Conservation (phyloP, 2,888 invertebrate species). For the Eristalis pertinax region DNA sequence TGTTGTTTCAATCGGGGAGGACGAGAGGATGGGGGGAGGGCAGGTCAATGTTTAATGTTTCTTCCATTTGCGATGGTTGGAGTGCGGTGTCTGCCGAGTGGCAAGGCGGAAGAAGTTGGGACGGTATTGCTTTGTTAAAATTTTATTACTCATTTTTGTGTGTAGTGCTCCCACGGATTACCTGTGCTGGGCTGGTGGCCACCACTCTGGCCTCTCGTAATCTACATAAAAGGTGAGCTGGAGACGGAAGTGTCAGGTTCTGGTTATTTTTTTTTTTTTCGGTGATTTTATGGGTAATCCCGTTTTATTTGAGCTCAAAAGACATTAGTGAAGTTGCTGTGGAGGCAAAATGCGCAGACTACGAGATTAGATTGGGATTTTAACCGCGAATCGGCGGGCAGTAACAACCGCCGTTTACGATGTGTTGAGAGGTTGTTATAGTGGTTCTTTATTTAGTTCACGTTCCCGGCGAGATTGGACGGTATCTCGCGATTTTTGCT, state of each 20-base stretch:
- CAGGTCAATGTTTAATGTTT: slow-evolving; percentile 28
- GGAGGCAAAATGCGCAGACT: neutral
- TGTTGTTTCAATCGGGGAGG: neutral
- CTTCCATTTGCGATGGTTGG: slow-evolving; percentile 1
- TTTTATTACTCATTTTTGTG: slow-evolving; percentile 48
- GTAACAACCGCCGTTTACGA: neutral
- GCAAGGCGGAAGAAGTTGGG: neutral
- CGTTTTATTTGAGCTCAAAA: slow-evolving; percentile 29
- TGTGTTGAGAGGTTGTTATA: neutral
- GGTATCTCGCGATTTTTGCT: too few species aligned
- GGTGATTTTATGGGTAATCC: slow-evolving; percentile 30
- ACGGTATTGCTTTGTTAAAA: slow-evolving; percentile 38
- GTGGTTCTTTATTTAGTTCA: neutral
- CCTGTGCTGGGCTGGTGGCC: slow-evolving; percentile 33
- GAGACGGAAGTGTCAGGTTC: slow-evolving; percentile 17
- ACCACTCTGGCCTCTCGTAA: slow-evolving; percentile 38
- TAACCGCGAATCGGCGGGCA: neutral
- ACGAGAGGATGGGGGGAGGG: too few species aligned
- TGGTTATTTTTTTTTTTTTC: slow-evolving; percentile 20
- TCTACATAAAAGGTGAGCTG: slow-evolving; percentile 47
- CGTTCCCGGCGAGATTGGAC: neutral
- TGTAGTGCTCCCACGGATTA: slow-evolving; percentile 36
- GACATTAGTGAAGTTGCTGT: neutral
- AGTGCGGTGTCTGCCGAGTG: neutral
- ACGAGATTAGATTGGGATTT: neutral